These are phyloP conservation scores for Ataeniobius toweri DNA, from an alignment of 2,797 vertebrate genomes.

Conservation along the genomic window DNA sequence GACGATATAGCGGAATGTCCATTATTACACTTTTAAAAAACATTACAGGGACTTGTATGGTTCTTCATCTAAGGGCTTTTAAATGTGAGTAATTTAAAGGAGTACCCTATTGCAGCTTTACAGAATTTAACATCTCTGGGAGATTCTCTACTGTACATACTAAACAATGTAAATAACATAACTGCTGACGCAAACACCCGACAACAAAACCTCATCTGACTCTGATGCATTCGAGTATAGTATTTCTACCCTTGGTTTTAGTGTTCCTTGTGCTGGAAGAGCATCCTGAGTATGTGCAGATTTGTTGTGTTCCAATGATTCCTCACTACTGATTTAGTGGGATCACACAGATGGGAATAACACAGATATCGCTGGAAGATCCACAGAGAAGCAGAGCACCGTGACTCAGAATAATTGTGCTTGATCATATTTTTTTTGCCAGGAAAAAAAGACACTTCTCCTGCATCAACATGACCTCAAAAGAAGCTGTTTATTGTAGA, in stretches of 20 bases:
- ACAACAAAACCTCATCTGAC: slow-evolving; percentile 75
- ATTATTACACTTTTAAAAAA: slow-evolving; percentile 33
- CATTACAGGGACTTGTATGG: slow-evolving; percentile 61
- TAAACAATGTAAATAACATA: slow-evolving; percentile 70
- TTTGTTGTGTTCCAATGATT: slow-evolving; percentile 45
- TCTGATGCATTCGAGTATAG: slow-evolving; percentile 63
- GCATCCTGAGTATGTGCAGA: slow-evolving; percentile 45
- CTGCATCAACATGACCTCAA: slow-evolving; percentile 29
- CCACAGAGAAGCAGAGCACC: slow-evolving; percentile 28
- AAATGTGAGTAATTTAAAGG: slow-evolving; percentile 56
- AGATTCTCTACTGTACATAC: slow-evolving; percentile 77
- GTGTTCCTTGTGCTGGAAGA: slow-evolving; percentile 54
- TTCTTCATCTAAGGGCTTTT: slow-evolving; percentile 70
- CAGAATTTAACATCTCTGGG: slow-evolving; percentile 77
- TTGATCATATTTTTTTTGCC: slow-evolving; percentile 13
- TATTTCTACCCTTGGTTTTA: slow-evolving; percentile 64
- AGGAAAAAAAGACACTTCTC: slow-evolving; percentile 13
- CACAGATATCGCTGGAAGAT: slow-evolving; percentile 35
- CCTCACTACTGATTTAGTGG: slow-evolving; percentile 35
- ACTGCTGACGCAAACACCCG: slow-evolving; percentile 63
- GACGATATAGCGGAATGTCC: slow-evolving; percentile 42
- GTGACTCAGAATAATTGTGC: slow-evolving; percentile 27
- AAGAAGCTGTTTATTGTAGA: slow-evolving; percentile 36
- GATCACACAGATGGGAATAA: slow-evolving; percentile 20
- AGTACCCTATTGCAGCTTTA: slow-evolving; percentile 75